Base-by-base conservation (phyloP, 2,797 vertebrate genomes). In the Coendou prehensilis region DNA sequence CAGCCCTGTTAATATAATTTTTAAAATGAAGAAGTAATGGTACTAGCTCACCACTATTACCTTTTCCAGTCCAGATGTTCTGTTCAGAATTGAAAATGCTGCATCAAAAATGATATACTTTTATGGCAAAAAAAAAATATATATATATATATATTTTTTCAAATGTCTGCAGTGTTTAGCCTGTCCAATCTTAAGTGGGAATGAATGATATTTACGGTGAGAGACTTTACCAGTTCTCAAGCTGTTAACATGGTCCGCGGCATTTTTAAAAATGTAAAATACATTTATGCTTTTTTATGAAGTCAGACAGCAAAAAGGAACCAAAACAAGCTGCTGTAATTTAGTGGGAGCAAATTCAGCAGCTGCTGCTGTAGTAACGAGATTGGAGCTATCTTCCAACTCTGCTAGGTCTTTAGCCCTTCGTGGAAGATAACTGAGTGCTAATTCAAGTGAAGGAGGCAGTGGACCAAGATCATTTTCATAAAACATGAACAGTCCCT, bases 381-480 rank as follows among this genome's bases (percentile, higher is more conserved):
- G 59, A 96, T 3, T 14, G 47, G 76, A 56, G 84, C 69, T 52
- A 73, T 41, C 54, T 80, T 69, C 63, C 59, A 50, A 88, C 47
- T 76, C 69, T 47, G 30, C 67, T 61, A 79, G 78, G 94, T 73
- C 95, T 94, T 92, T 78, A 85, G 69, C 41, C 92, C 18, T 97
- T 84, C 92, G 76, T 92, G 93, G 82, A 96, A 20, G 54, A 91
- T 96, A 97, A 97, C 1, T 75, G 50, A 98, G 50, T 22, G 50
- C 18, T 94, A 96, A 93, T 96, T 97, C 82, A 95, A 91, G 87
- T 94, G 95, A 96, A 98, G 94, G 87, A 94, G 2, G 26, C 84
- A 95, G 75, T 4, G 59, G 59, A 94, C 80, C 59, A 92, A 97
- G 93, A 80, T 30, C 23, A 59, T 82, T 89, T 88, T 78, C n/a